Evolutionary conservation across 2,797 vertebrate species (phyloP).

Genomic region (Argya squamiceps): DNA sequence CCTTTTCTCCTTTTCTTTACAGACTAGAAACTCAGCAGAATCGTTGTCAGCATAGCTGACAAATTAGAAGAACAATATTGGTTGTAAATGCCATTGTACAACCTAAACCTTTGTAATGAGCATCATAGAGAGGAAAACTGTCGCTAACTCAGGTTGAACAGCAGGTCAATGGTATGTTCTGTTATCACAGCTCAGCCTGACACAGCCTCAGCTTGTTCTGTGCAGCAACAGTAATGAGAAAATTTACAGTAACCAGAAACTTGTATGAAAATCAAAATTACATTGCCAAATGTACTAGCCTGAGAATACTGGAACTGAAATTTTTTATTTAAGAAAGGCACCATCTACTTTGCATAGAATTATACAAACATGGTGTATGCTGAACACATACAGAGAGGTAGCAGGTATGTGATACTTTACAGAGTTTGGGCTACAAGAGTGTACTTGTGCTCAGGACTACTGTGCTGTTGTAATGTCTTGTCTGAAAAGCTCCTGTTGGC

Average conservation of each 20-base stretch:
- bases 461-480: background rate
- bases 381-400: background rate
- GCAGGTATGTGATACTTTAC: accelerated
- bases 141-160: background rate
- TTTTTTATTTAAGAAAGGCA: background rate
- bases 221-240: background rate
- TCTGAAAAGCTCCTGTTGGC: background rate
- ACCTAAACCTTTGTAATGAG: background rate
- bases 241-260: background rate
- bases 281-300: background rate
- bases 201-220: background rate
- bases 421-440: background rate
- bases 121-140: background rate
- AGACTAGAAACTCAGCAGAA: background rate
- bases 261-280: background rate
- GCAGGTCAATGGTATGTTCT: background rate
- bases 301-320: background rate
- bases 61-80: background rate
- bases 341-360: background rate
- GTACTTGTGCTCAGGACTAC: background rate
- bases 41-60: background rate
- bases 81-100: background rate
- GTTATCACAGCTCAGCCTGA: background rate
- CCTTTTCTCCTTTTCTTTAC: background rate
- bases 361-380: background rate